A percentile compares a stretch with the other conserved stretches of the same genome.
These are phyloP conservation scores for Hemicordylus capensis DNA, from an alignment of 2,113 vertebrate species.

Conservation along the genomic window DNA sequence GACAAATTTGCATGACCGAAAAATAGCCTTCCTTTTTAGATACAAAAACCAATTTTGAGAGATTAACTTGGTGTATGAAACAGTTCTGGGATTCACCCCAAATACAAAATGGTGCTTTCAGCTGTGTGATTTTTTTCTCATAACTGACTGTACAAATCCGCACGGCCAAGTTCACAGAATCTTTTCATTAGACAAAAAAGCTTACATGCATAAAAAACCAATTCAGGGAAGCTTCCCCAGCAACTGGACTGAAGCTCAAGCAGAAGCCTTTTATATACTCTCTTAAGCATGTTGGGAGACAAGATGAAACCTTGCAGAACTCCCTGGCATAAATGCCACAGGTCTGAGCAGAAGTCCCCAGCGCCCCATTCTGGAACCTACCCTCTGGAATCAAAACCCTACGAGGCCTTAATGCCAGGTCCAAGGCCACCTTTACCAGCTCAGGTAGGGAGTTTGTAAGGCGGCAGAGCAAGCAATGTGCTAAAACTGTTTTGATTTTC, in stretches of 20 bases:
- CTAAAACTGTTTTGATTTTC: neutral
- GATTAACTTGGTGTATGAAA: neutral
- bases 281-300: no score
- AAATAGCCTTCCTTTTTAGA: neutral
- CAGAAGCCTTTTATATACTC: neutral
- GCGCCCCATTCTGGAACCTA: no score
- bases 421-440: neutral
- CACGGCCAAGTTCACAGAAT: neutral
- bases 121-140: no score
- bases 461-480: no score
- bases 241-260: neutral
- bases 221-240: neutral
- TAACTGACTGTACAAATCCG: no score
- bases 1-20: neutral
- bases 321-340: neutral
- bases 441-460: neutral
- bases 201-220: neutral
- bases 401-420: neutral
- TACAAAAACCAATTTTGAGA: neutral
- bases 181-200: neutral
- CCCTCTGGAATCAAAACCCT: neutral
- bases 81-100: neutral
- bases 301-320: neutral
- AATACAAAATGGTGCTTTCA: neutral
- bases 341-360: no score